A percentile compares a stretch with the other conserved stretches of the same genome.
phyloP scores from a whole-genome alignment of 2,888 invertebrate species.

The Torymus tubicola region DNA sequence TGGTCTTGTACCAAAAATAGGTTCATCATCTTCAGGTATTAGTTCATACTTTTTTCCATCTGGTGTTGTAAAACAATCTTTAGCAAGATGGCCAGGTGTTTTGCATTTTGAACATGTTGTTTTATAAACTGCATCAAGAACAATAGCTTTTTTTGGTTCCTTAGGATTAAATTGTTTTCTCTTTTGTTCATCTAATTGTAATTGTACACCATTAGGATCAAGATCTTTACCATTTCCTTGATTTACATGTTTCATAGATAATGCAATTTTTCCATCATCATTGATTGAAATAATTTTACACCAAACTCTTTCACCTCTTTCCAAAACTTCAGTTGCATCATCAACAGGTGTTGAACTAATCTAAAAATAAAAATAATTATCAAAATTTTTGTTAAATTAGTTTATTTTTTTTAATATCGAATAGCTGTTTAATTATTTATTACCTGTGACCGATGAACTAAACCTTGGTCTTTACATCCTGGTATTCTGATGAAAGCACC shows the following conservation, averaged over 20 bases:
- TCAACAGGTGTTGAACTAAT: conserved; percentile 72
- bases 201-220: conserved; percentile 75
- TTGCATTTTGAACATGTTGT: conserved; percentile 75
- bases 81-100: conserved; percentile 73
- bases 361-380: conserved; percentile 59
- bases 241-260: conserved; percentile 76
- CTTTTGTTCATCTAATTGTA: conserved; percentile 72
- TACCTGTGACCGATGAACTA: conserved; percentile 74
- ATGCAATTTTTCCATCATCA: conserved; percentile 74
- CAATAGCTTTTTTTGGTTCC: conserved; percentile 69
- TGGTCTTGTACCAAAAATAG: neutral
- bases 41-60: conserved; percentile 75
- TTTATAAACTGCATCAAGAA: conserved; percentile 74
- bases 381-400: neutral
- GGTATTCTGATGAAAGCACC: conserved; percentile 76
- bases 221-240: conserved; percentile 75
- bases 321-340: conserved; percentile 73
- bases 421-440: neutral
- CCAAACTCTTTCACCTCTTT: conserved; percentile 75
- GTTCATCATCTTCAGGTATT: conserved; percentile 70
- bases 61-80: conserved; percentile 74
- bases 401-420: conserved; percentile 6
- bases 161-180: conserved; percentile 65
- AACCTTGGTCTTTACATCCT: conserved; percentile 73
- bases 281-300: conserved; percentile 74